phyloP scores from a whole-genome alignment of 2,797 vertebrate genomes.

The Coluber constrictor region DNA sequence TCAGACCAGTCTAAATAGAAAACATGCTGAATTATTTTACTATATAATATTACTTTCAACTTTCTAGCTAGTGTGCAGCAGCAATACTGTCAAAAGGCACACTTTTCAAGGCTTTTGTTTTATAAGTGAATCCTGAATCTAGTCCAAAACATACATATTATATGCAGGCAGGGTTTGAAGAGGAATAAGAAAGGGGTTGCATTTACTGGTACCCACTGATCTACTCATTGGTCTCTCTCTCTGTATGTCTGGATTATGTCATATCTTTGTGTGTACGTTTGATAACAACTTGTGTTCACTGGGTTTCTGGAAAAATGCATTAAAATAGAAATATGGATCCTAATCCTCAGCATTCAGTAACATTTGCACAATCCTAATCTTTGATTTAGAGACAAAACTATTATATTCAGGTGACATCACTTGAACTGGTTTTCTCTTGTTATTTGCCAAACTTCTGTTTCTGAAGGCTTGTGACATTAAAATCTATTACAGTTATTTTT shows the following conservation, averaged over 20 bases:
- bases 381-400: neutral
- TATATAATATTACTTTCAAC: neutral
- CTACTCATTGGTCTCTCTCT: neutral
- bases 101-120: neutral
- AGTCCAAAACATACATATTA: neutral
- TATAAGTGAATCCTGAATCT: neutral
- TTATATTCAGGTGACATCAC: neutral
- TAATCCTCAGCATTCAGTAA: neutral
- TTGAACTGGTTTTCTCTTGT: neutral
- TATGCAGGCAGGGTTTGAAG: neutral
- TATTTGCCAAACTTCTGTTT: conserved; percentile 22
- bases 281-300: neutral
- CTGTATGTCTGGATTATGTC: neutral
- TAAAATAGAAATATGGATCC: neutral
- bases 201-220: neutral
- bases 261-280: neutral
- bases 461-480: conserved; percentile 31
- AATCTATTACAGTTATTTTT: conserved; percentile 21
- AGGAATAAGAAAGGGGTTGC: neutral
- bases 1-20: neutral
- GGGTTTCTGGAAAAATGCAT: neutral
- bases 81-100: neutral
- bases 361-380: neutral
- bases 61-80: neutral
- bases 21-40: neutral